Conservation (phyloP, 2,797 vertebrate species). For the Poecile montanus region DNA sequence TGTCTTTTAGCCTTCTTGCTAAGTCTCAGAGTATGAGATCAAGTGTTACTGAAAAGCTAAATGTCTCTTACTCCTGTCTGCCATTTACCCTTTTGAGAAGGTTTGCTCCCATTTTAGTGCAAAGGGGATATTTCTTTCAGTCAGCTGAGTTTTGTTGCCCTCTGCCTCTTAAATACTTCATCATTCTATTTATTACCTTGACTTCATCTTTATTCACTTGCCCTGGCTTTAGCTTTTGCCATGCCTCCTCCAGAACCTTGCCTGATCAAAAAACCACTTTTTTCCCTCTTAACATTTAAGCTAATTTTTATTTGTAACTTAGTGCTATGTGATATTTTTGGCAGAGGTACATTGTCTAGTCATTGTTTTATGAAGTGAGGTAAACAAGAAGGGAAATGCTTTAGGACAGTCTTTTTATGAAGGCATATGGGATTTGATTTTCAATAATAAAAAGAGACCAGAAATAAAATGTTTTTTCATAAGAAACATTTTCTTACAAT, state of each 20-base stretch:
- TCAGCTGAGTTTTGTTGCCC: not conserved
- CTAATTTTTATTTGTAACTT: not conserved
- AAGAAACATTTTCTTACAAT: not conserved
- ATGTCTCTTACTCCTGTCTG: not conserved
- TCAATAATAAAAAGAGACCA: not conserved
- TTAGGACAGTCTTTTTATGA: not conserved
- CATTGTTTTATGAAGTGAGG: not conserved
- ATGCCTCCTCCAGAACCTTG: not conserved
- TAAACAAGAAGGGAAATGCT: not conserved
- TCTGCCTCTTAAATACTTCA: not conserved
- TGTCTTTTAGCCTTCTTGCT: not conserved
- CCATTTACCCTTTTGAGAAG: not conserved
- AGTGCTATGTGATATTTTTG: not conserved
- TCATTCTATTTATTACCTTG: not conserved
- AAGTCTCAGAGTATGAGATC: not conserved
- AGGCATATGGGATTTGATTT: not conserved
- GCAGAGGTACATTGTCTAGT: not conserved
- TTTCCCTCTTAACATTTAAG: not conserved
- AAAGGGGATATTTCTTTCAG: not conserved
- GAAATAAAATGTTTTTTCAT: not conserved
- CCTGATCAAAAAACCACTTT: not conserved
- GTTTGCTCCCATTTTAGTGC: not conserved
- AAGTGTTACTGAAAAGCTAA: not conserved
- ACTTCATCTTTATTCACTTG: not conserved
- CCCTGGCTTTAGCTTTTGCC: not conserved